Evolutionary conservation across 2,113 vertebrate genomes (phyloP), one percentile per base, ranked within the genome.

Genomic region (Limnothrissa miodon): DNA sequence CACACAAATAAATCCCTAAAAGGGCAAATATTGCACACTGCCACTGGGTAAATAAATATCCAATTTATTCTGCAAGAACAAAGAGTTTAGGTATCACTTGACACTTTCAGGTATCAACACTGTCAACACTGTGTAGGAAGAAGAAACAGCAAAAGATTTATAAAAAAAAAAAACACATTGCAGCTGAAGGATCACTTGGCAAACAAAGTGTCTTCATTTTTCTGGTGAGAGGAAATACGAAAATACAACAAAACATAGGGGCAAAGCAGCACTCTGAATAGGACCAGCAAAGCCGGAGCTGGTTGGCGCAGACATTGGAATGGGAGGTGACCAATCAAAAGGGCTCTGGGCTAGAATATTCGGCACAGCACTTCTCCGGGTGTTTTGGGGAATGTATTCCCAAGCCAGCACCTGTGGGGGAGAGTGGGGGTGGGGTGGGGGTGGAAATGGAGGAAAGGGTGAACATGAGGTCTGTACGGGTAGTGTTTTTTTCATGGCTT

Each of bases 401-500:
- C 66, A 15, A 74, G 66, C 29, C 66, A 74, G 66, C 33, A 74
- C 66, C 66, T 74, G 66, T 74, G 29, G 59, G 59, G 59, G 48
- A 17, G 11, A 2, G 48, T 53, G 48, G 48, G 48, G 9, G 62
- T 7, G 56, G 21, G 56, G 21, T 7, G 1, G 59, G 25, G 59
- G 6, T 48, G 48, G 1, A 4, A 4, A 13, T 4, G 66, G 15
- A 11, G 53, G 53, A 19, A 2, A 19, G 23, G 53, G 66, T 36
- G 33, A 5, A 17, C 29, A 17, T 74, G 89, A 78, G 62, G 84
- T 86, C 81, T 87, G 89, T 87, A 88, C 90, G 86, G 87, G 90
- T 84, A 84, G 86, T 92, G 89, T 84, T 89, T 93, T 90, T 70
- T 36, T 33, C 1, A 10, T 13, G 87, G 90, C 87, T 45, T 53